Base-by-base conservation (phyloP, 1,140 invertebrate genomes). In the Halictus rubicundus region DNA sequence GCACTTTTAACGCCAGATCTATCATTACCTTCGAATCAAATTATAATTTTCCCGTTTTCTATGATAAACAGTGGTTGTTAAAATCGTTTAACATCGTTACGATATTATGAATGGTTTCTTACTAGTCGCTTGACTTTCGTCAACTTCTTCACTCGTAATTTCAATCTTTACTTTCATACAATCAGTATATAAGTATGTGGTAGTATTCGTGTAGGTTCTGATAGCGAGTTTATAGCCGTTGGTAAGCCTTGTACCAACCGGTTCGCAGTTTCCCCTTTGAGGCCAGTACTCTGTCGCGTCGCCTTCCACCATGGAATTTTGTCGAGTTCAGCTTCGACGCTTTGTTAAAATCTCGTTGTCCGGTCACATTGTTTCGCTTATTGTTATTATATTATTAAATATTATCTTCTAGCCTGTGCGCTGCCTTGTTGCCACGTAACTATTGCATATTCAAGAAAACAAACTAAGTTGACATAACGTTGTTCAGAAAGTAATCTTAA, bases 211-310 rank as follows among this genome's bases (percentile, higher is more conserved):
- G 21, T 59, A 68, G 23, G 57, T 25, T 63, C n/a, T 69, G 75
- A 78, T 78, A 78, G 63, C 23, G 68, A 32, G 42, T 59, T 59
- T 37, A 21, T 23, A 64, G 14, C 16, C n/a, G 12, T n/a, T 42
- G 37, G 65, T 19, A 42, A 10, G 19, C 57, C 68, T 77, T 78
- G 71, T 52, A 39, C 61, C 76, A 73, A 82, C 65, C 83, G 77
- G 80, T 82, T 82, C 74, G 59, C 80, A 80, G 66, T 77, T 73
- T 66, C 69, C 73, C 63, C 61, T 74, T 74, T 66, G 49, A 59
- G 52, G 7, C 25, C 19, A 19, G 16, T 25, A 19, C 60, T 64
- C 39, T 12, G 10, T 16, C 37, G 23, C 19, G 10, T 16, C 37
- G 23, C 25, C 70, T 73, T 39, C 37, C 16, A 46, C 14, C 16